Evolutionary conservation across 2,113 vertebrate species (phyloP).

Genomic region (Poeciliopsis turrubarensis): DNA sequence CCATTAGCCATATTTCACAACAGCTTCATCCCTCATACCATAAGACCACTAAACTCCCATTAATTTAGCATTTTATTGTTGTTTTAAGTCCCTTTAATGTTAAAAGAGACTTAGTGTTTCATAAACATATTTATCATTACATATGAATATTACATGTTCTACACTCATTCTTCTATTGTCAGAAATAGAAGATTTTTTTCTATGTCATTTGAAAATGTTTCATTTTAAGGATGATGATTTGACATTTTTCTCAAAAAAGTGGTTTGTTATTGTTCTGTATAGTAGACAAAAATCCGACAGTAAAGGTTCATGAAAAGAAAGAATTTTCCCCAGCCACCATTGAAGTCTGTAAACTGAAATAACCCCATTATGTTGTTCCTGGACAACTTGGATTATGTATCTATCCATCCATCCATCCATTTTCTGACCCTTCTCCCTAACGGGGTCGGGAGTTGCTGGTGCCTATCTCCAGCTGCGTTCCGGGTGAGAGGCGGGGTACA

Average conservation of each 20-base stretch:
- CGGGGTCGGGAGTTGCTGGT: too few relatives aligned
- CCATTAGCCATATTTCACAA: not conserved
- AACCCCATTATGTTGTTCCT: slow-evolving; percentile 41
- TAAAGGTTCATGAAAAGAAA: slow-evolving; percentile 50
- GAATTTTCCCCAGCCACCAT: slow-evolving; percentile 43
- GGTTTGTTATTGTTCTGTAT: slow-evolving; percentile 10
- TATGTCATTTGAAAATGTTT: not conserved
- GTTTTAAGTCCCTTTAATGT: not conserved
- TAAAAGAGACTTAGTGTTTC: not conserved
- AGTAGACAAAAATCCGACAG: slow-evolving; percentile 11
- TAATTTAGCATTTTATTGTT: too few relatives aligned
- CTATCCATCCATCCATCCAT: too few relatives aligned
- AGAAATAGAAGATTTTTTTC: not conserved
- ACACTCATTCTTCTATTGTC: not conserved
- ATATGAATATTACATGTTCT: not conserved
- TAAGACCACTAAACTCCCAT: too few relatives aligned
- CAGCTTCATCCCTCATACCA: too few relatives aligned
- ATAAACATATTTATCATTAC: not conserved
- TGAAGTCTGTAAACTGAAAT: slow-evolving; percentile 43
- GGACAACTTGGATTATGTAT: slow-evolving; percentile 32
- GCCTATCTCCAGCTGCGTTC: too few relatives aligned
- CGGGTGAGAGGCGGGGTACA: too few relatives aligned
- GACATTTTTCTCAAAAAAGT: slow-evolving; percentile 10
- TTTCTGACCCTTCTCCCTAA: too few relatives aligned
- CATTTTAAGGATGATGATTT: not conserved